phyloP scores from a whole-genome alignment of 2,113 vertebrate species.

The Poeciliopsis occidentalis region DNA sequence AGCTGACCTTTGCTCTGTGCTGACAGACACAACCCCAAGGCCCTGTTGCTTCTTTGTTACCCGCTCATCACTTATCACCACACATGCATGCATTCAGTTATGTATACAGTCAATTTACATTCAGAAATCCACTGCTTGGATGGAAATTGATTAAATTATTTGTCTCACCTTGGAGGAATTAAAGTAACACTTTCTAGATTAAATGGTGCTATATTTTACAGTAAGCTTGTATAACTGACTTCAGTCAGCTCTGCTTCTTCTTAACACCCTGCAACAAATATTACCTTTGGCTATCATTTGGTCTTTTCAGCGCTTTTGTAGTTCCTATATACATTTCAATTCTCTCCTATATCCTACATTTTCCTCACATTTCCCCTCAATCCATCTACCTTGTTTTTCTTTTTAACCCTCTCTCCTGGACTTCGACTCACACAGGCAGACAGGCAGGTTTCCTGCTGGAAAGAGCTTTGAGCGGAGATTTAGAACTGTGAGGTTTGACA shows the following conservation, averaged over 20 bases:
- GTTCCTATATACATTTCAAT: constrained; percentile 59
- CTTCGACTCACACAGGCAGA: constrained; percentile 10
- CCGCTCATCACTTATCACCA: constrained; percentile 58
- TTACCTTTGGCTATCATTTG: constrained; percentile 68
- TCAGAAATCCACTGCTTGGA: background rate
- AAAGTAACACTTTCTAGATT: constrained; percentile 23
- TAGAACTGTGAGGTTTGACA: constrained; percentile 33
- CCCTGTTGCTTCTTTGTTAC: constrained; percentile 36
- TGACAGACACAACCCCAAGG: constrained; percentile 46
- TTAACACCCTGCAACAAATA: constrained; percentile 43
- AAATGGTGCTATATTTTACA: constrained; percentile 36
- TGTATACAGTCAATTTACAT: constrained; percentile 12
- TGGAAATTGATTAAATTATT: constrained; percentile 11
- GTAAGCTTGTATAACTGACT: constrained; percentile 32
- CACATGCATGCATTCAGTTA: constrained; percentile 25
- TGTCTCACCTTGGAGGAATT: constrained; percentile 34
- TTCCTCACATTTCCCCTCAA: constrained; percentile 8
- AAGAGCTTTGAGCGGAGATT: constrained; percentile 36
- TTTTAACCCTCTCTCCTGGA: background rate
- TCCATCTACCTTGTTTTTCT: background rate
- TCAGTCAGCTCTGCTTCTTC: constrained; percentile 28
- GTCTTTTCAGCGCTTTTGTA: constrained; percentile 40
- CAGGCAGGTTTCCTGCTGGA: constrained; percentile 14
- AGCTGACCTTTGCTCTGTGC: constrained; percentile 48
- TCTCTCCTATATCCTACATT: constrained; percentile 18